These are phyloP conservation scores for Lochmaea capreae DNA, from an alignment of 2,888 invertebrate species.

Conservation along the genomic window DNA sequence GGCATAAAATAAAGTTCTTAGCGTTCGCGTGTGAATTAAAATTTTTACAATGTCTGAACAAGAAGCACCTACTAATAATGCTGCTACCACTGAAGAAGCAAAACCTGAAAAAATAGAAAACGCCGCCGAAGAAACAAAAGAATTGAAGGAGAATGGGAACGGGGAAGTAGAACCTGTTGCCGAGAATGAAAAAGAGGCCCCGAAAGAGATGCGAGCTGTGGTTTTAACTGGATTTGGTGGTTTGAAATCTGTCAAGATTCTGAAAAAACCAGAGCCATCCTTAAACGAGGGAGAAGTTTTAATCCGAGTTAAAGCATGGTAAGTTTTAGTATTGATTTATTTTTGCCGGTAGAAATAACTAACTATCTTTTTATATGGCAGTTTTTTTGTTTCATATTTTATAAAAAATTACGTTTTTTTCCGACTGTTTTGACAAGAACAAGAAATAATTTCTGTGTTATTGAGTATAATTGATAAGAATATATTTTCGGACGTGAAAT, in stretches of 20 bases:
- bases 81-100: constrained; percentile 52
- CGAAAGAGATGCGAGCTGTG: constrained; percentile 87
- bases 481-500: not conserved
- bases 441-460: not conserved
- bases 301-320: constrained; percentile 89
- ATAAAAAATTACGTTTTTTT: not conserved
- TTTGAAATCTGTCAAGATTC: constrained; percentile 84
- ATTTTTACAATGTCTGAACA: constrained; percentile 54
- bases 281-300: constrained; percentile 80
- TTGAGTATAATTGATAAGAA: not conserved
- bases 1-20: constrained; percentile 7
- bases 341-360: constrained; percentile 1
- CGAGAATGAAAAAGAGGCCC: constrained; percentile 64
- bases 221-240: constrained; percentile 89
- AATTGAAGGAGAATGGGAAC: constrained; percentile 65
- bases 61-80: constrained; percentile 50
- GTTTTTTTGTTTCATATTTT: not conserved
- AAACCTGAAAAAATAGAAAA: constrained; percentile 51
- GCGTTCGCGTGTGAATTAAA: not conserved
- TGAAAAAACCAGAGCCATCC: constrained; percentile 82
- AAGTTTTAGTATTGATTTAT: constrained; percentile 63
- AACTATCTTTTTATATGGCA: not conserved
- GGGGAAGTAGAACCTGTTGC: constrained; percentile 62
- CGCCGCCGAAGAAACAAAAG: constrained; percentile 51
- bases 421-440: not conserved